Evolutionary conservation across 2,888 invertebrate species (phyloP).

Genomic region (Noctua fimbriata): DNA sequence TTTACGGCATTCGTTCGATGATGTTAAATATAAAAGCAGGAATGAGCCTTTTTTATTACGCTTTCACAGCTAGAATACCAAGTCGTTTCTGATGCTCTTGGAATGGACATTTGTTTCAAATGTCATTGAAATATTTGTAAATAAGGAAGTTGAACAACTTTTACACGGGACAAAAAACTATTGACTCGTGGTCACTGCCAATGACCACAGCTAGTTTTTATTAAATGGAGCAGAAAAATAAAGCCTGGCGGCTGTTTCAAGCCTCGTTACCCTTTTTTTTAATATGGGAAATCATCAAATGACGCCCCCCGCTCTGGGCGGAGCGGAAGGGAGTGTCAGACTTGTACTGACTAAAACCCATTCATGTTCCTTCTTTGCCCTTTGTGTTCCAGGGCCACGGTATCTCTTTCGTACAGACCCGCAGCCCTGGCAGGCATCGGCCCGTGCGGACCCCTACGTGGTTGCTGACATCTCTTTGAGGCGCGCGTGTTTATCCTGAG

Average conservation of each 20-base stretch:
- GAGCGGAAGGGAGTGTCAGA: too few relatives aligned
- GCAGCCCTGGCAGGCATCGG: too few relatives aligned
- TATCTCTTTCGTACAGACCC: too few relatives aligned
- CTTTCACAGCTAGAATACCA: neutral
- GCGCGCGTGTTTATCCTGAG: constrained; percentile 10
- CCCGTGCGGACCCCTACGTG: too few relatives aligned
- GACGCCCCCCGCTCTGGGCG: too few relatives aligned
- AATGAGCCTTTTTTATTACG: constrained; percentile 4
- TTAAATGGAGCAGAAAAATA: constrained; percentile 23
- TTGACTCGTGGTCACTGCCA: neutral
- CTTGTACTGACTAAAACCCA: too few relatives aligned
- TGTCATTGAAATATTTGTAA: constrained; percentile 1
- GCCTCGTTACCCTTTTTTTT: too few relatives aligned
- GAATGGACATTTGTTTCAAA: neutral
- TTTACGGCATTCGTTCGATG: constrained; percentile 18
- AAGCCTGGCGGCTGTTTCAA: constrained; percentile 12
- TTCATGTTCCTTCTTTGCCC: too few relatives aligned
- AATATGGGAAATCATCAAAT: too few relatives aligned
- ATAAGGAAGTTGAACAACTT: neutral
- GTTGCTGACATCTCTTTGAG: too few relatives aligned
- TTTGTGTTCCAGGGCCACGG: too few relatives aligned
- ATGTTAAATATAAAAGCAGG: constrained; percentile 30
- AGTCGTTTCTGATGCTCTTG: neutral
- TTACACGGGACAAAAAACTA: neutral
- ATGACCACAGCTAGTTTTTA: constrained; percentile 6